Evolutionary conservation across 2,888 invertebrate species (phyloP).

Genomic region (Trissoscelio sp.): DNA sequence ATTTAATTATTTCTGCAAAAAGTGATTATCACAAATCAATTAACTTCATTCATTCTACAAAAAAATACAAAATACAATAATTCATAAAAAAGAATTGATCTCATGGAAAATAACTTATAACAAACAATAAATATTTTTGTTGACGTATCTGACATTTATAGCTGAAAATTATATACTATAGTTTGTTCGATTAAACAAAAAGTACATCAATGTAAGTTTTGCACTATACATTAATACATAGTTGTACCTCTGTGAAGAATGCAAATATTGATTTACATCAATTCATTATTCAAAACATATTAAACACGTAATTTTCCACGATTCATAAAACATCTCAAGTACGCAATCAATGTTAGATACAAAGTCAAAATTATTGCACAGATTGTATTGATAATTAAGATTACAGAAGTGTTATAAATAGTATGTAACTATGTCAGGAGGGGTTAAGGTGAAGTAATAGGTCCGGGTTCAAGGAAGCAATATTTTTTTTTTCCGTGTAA

Average conservation of each 20-base stretch:
- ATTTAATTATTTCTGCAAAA: no score
- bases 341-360: slow-evolving; percentile 1
- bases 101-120: no score
- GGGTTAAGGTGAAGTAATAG: slow-evolving; percentile 30
- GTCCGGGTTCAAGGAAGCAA: slow-evolving; percentile 13
- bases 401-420: not conserved
- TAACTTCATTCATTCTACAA: no score
- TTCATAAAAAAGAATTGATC: no score
- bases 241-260: not conserved
- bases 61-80: no score
- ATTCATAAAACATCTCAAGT: not conserved
- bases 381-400: slow-evolving; percentile 4
- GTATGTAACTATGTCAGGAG: not conserved
- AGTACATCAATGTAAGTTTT: not conserved
- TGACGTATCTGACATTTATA: no score
- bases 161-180: no score
- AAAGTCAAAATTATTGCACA: slow-evolving; percentile 12
- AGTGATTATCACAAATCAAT: no score
- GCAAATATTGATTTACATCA: slow-evolving; percentile 20
- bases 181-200: no score
- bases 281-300: slow-evolving; percentile 11
- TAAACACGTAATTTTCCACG: slow-evolving; percentile 2
- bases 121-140: no score
- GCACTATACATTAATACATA: not conserved
- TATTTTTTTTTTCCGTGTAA: not conserved